Conservation (phyloP, 2,888 invertebrate genomes). For the Conistra vaccinii region DNA sequence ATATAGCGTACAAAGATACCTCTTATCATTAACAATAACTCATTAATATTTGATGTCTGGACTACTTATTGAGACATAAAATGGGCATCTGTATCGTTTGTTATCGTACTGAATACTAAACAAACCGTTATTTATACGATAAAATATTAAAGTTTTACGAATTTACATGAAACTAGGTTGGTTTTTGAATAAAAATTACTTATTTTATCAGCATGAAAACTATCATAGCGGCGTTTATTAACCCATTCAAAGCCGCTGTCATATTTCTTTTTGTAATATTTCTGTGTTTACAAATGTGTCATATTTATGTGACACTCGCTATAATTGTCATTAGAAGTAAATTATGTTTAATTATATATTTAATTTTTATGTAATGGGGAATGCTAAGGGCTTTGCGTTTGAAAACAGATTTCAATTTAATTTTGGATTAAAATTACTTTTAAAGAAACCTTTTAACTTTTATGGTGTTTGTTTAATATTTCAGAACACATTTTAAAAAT, state of each 20-base stretch:
- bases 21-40: slow-evolving; percentile 71
- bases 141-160: slow-evolving; percentile 35
- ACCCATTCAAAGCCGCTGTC: slow-evolving; percentile 27
- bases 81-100: slow-evolving; percentile 47
- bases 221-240: slow-evolving; percentile 31
- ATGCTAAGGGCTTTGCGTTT: slow-evolving; percentile 13
- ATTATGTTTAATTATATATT: slow-evolving; percentile 51
- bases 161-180: slow-evolving; percentile 39
- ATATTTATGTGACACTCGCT: slow-evolving; percentile 48
- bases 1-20: slow-evolving; percentile 51
- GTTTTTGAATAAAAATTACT: slow-evolving; percentile 34
- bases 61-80: slow-evolving; percentile 70
- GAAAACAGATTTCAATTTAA: slow-evolving; percentile 19
- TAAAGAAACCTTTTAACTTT: slow-evolving; percentile 11
- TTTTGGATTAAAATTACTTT: slow-evolving; percentile 12
- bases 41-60: slow-evolving; percentile 71
- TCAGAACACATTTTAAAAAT: no score
- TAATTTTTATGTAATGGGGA: slow-evolving; percentile 28
- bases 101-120: slow-evolving; percentile 59
- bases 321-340: slow-evolving; percentile 39
- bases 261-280: slow-evolving; percentile 41
- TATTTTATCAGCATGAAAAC: slow-evolving; percentile 36
- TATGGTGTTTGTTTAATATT: slow-evolving; percentile 17
- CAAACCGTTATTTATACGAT: slow-evolving; percentile 52
- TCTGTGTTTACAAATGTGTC: slow-evolving; percentile 51